These are phyloP conservation scores for Epinotia nisella DNA, from an alignment of 2,888 invertebrate genomes.

Conservation along the genomic window DNA sequence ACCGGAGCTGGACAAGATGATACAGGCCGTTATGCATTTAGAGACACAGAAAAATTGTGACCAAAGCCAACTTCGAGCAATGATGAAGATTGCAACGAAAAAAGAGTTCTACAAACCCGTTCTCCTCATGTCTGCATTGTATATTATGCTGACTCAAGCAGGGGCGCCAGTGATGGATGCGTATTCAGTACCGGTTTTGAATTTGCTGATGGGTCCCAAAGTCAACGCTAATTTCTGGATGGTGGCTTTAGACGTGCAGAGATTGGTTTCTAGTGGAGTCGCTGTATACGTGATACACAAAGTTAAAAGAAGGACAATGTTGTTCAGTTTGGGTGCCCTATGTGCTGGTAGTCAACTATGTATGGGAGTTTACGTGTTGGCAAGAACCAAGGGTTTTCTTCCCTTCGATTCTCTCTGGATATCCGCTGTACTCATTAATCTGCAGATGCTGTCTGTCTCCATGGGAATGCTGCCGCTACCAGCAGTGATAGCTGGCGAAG, in stretches of 20 bases:
- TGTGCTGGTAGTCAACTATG: slow-evolving; percentile 83
- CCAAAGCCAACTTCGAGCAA: slow-evolving; percentile 44
- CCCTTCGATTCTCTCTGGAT: slow-evolving; percentile 70
- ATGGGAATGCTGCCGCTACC: slow-evolving; percentile 87
- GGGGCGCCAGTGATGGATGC: slow-evolving; percentile 88
- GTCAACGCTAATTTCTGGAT: slow-evolving; percentile 87
- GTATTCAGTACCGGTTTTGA: slow-evolving; percentile 86
- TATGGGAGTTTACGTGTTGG: slow-evolving; percentile 75
- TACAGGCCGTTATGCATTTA: slow-evolving; percentile 45
- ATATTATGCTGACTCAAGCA: slow-evolving; percentile 86
- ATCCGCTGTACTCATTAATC: slow-evolving; percentile 77
- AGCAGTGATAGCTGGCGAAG: slow-evolving; percentile 88
- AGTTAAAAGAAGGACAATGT: slow-evolving; percentile 84
- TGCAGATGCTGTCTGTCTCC: slow-evolving; percentile 83
- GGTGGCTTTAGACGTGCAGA: slow-evolving; percentile 86
- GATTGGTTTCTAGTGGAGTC: slow-evolving; percentile 83
- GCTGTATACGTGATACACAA: slow-evolving; percentile 85
- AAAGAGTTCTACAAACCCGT: slow-evolving; percentile 84
- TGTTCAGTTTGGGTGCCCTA: slow-evolving; percentile 83
- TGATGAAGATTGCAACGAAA: slow-evolving; percentile 57
- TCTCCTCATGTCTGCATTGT: slow-evolving; percentile 84
- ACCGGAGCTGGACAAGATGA: slow-evolving; percentile 57
- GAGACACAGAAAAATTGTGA: slow-evolving; percentile 29
- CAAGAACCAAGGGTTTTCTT: slow-evolving; percentile 55
- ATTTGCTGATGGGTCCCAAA: slow-evolving; percentile 80